Evolutionary conservation across 1,140 invertebrate genomes (phyloP), one percentile per base, ranked within the genome.

Genomic region (Plodia interpunctella): DNA sequence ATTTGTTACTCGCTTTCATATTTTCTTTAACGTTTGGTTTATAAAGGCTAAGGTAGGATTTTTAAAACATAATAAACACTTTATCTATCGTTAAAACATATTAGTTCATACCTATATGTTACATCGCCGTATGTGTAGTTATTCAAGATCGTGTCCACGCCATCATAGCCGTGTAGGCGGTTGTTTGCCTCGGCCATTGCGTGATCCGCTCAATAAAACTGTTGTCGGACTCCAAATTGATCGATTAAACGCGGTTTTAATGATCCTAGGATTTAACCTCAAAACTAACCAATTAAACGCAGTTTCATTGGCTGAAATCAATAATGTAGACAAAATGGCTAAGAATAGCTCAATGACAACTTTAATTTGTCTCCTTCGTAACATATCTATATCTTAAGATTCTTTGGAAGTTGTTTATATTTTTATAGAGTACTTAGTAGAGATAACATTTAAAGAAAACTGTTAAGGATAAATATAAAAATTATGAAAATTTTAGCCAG

Each of bases 121-220:
- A 35, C 32, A 9, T 35, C 32, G 32, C 10, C 32, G 10, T 11
- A 35, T 35, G 32, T 35, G 2, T 35, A 35, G 13, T 11, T 35
- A 35, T 35, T 35, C 32, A 35, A 35, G 32, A 35, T 35, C 32
- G 9, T 35, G 2, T 35, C 32, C 32, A 3, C 32, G 32, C 10
- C 21, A 6, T 4, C 30, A 32, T 1, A 32, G 10, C 51, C 3
- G 51, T 53, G 51, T 87, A 76, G 84, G 84, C 78, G 83, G 80
- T 77, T 78, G 84, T 82, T 86, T 80, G 81, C 81, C 83, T 87
- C 83, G 77, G 58, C 77, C 78, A 81, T 82, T 84, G 81, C 83
- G 80, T 83, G 80, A 78, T 79, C 64, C 63, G 72, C 72, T 80
- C 75, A 82, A 82, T 83, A 84, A 83, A 85, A 82, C 74, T 80